Evolutionary conservation across 2,888 invertebrate genomes (phyloP).

Genomic region (Calameuta filiformis): DNA sequence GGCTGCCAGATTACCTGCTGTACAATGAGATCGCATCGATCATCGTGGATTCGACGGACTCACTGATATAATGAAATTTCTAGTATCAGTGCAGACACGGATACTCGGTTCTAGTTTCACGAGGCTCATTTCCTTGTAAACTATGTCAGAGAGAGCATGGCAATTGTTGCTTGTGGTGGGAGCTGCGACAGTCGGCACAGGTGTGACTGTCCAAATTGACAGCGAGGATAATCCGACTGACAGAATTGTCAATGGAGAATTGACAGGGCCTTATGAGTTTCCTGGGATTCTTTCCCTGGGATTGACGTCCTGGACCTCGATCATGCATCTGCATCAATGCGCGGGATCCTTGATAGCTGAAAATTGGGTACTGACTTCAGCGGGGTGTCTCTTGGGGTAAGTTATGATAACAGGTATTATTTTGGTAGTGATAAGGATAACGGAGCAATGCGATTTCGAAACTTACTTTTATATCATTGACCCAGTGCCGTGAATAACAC

Average conservation of each 20-base stretch:
- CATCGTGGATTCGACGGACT: not conserved
- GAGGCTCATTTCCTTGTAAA: not conserved
- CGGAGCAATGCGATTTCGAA: not conserved
- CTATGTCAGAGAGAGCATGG: not conserved
- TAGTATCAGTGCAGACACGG: not conserved
- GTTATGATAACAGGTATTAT: not conserved
- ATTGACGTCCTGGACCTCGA: conserved; percentile 10
- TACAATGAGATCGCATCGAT: not conserved
- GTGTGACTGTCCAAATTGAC: not conserved
- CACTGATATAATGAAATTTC: not conserved
- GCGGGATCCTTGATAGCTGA: not conserved
- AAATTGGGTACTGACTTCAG: not conserved
- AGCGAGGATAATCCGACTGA: not conserved
- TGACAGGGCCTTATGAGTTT: conserved; percentile 10
- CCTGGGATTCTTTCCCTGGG: conserved; percentile 11
- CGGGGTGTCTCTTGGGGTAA: not conserved
- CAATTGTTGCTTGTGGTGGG: not conserved
- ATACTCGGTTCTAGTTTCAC: not conserved
- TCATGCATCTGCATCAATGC: conserved; percentile 14
- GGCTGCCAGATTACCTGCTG: not conserved
- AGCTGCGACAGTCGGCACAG: not conserved
- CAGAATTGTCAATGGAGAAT: conserved; percentile 9
- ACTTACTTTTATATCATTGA: not conserved
- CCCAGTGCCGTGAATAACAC: not conserved
- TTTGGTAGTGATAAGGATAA: not conserved